These are phyloP conservation scores for Sphaeridia pumilis DNA, from an alignment of 2,888 invertebrate genomes.

Conservation along the genomic window DNA sequence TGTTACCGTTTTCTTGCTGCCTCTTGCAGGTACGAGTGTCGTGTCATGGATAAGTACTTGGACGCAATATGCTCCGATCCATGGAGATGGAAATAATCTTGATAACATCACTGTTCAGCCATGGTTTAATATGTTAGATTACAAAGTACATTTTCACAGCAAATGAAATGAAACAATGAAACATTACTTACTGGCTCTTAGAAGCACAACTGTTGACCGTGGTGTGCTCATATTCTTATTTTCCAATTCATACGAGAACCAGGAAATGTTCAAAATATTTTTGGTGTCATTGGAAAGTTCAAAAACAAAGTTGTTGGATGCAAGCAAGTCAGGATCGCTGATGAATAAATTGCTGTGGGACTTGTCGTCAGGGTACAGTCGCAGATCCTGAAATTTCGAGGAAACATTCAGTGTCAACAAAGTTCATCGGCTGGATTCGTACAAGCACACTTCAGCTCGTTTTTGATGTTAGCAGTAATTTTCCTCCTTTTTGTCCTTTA, in stretches of 20 bases:
- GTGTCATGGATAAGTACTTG: constrained; percentile 25
- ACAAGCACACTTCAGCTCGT: too few species aligned
- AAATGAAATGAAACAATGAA: background rate
- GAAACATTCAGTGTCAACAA: too few species aligned
- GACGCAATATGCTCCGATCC: constrained; percentile 32
- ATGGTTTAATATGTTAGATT: background rate
- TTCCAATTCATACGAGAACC: background rate
- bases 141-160: background rate
- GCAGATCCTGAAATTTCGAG: constrained; percentile 1
- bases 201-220: constrained; percentile 15
- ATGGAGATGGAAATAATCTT: constrained; percentile 4
- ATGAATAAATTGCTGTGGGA: background rate
- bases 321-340: constrained; percentile 24
- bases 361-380: constrained; percentile 6
- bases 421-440: too few species aligned
- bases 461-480: too few species aligned
- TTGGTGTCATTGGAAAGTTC: constrained; percentile 28
- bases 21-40: constrained; percentile 15
- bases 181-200: constrained; percentile 20
- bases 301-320: constrained; percentile 23
- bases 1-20: constrained; percentile 16
- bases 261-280: constrained; percentile 17
- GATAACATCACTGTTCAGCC: background rate
- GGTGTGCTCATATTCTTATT: background rate
- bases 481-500: too few species aligned